Conservation (phyloP, 2,888 invertebrate genomes). For the Caprella mutica region DNA sequence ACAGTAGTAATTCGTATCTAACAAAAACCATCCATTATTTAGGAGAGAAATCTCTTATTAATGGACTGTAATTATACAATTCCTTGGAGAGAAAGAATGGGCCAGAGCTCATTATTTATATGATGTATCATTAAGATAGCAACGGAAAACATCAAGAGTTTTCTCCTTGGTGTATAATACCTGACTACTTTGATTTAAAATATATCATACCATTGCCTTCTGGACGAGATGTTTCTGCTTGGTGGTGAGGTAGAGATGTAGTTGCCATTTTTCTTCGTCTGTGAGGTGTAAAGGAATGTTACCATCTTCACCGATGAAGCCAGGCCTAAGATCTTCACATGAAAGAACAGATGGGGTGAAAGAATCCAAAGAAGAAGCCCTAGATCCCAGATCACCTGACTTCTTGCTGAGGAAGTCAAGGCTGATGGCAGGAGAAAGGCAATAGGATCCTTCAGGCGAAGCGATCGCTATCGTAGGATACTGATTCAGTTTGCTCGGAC, state of each 20-base stretch:
- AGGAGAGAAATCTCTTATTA: no score
- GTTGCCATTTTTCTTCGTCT: neutral
- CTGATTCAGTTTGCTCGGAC: neutral
- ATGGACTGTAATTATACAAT: no score
- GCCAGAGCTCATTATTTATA: no score
- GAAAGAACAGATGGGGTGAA: neutral
- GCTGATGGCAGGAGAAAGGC: conserved; percentile 1
- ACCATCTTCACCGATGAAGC: neutral
- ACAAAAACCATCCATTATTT: no score
- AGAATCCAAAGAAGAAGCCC: neutral
- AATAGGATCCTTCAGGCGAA: conserved; percentile 4
- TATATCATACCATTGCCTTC: conserved; percentile 6
- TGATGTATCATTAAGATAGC: no score
- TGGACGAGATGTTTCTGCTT: conserved; percentile 7
- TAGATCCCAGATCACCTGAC: neutral
- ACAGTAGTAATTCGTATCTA: no score
- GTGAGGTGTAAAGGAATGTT: neutral
- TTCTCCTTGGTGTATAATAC: no score
- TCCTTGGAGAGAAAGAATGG: no score
- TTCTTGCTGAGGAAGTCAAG: neutral
- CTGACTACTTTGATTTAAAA: no score
- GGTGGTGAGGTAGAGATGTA: conserved; percentile 4
- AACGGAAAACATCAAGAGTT: no score
- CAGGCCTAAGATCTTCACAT: neutral
- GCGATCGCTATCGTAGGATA: conserved; percentile 3